Percentiles rank a stretch among this genome's conserved stretches.
Conservation (phyloP, 2,888 invertebrate genomes). For the Junonia oenone region DNA sequence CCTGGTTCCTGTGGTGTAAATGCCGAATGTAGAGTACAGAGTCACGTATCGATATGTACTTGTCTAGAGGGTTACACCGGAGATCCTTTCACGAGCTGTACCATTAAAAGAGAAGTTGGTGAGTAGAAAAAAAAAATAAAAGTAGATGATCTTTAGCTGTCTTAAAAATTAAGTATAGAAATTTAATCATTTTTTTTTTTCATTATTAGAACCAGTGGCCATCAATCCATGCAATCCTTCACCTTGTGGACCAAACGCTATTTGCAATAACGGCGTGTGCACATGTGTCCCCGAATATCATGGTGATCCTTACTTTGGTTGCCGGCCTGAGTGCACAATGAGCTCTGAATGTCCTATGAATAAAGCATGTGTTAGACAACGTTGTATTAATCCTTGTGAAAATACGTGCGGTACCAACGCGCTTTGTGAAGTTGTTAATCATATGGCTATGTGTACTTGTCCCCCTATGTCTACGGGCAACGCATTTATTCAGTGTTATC, state of each 20-base stretch:
- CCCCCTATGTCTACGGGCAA: slow-evolving; percentile 85
- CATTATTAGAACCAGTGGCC: slow-evolving; percentile 45
- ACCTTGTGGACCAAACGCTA: slow-evolving; percentile 83
- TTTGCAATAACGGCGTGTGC: slow-evolving; percentile 80
- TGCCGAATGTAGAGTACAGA: slow-evolving; percentile 85
- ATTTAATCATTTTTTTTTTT: neutral
- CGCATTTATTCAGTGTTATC: slow-evolving; percentile 83
- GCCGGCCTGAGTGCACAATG: slow-evolving; percentile 86
- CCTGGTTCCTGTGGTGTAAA: slow-evolving; percentile 87
- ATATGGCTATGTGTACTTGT: slow-evolving; percentile 88
- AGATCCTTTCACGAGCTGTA: slow-evolving; percentile 87
- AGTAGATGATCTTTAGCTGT: neutral
- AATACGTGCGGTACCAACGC: slow-evolving; percentile 88
- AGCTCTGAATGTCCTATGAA: slow-evolving; percentile 85
- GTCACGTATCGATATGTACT: slow-evolving; percentile 87
- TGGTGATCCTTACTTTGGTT: slow-evolving; percentile 84
- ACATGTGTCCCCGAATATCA: slow-evolving; percentile 81
- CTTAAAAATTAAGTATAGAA: neutral
- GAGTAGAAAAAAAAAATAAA: slow-evolving; percentile 38
- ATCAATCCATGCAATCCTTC: slow-evolving; percentile 81
- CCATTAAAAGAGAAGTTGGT: slow-evolving; percentile 76
- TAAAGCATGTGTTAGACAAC: slow-evolving; percentile 84
- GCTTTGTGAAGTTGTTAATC: slow-evolving; percentile 85
- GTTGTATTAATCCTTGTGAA: slow-evolving; percentile 85
- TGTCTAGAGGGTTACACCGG: slow-evolving; percentile 86